Base-by-base conservation (phyloP, 2,888 invertebrate species). In the Phrixothrix hirtus region DNA sequence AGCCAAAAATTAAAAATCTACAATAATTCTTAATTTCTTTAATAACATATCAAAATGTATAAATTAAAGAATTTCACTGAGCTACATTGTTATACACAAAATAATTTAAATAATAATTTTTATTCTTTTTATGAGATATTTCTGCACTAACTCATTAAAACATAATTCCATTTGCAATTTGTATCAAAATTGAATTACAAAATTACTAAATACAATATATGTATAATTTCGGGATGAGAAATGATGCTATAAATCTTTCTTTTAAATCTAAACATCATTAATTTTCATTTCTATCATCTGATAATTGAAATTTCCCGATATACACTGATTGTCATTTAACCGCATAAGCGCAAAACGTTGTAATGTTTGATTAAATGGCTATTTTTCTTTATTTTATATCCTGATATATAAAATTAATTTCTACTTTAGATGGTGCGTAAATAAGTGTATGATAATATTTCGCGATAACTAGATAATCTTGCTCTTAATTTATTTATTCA, bases 271-370 rank as follows among this genome's bases (percentile, higher is more conserved):
- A 49, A 42, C 51, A 59, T 62, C 63, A 66, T 66, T 62, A 66
- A 66, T 65, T 66, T 64, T 64, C 61, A 66, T 65, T 65, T 66
- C 59, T 62, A 62, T 63, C 62, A 60, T 44, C 50, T 58, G 63
- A 60, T 64, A 66, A 66, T 66, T 66, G 64, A 66, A 66, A 66
- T 65, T 65, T 62, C 61, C 60, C 60, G 61, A 60, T 61, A 60
- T 53, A 61, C 49, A 56, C 53, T 58, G 58, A 61, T 60, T 63
- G 61, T 61, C 61, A 60, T 60, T 62, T 62, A 57, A 59, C 53
- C 48, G 43, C 53, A 46, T 52, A 44, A 54, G 48, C 55, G 57
- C 38, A 47, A 47, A 51, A 41, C 46, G 41, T 35, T 54, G 53
- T 42, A 50, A 43, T 37, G 49, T 57, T 50, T 53, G 53, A 59